These are phyloP conservation scores for Nicator chloris DNA, from an alignment of 2,113 vertebrate genomes.

Conservation along the genomic window DNA sequence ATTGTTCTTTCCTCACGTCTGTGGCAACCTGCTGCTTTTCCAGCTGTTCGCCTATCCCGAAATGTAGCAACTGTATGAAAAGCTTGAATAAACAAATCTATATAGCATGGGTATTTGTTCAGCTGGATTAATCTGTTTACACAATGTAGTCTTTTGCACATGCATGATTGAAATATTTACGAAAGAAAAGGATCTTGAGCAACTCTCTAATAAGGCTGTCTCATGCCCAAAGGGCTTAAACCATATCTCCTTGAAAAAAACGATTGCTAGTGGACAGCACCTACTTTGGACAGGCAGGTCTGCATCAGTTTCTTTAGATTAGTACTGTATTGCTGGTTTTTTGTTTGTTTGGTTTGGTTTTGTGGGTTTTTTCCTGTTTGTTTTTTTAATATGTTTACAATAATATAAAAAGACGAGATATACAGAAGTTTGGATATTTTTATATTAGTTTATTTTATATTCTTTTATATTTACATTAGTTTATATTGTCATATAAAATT, in stretches of 20 bases:
- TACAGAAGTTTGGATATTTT: background rate
- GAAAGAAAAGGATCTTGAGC: background rate
- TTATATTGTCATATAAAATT: background rate
- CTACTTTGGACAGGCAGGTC: background rate
- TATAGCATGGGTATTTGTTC: background rate
- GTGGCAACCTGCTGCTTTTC: slow-evolving; percentile 2
- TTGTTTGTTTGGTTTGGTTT: background rate
- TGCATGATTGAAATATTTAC: background rate
- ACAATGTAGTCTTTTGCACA: background rate
- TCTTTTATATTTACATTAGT: background rate
- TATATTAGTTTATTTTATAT: background rate
- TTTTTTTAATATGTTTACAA: background rate
- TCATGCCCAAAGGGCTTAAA: background rate
- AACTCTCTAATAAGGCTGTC: background rate
- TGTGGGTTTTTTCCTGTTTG: too few relatives aligned
- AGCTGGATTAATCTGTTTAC: background rate
- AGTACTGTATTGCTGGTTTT: background rate
- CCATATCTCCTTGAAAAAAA: background rate
- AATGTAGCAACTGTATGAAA: background rate
- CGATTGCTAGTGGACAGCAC: background rate
- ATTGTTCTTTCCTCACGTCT: background rate
- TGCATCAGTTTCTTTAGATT: background rate
- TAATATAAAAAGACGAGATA: background rate
- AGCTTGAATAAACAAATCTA: background rate
- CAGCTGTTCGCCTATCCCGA: background rate